Evolutionary conservation across 2,888 invertebrate species (phyloP), one percentile per base, ranked within the genome.

Genomic region (Phengaris arion): DNA sequence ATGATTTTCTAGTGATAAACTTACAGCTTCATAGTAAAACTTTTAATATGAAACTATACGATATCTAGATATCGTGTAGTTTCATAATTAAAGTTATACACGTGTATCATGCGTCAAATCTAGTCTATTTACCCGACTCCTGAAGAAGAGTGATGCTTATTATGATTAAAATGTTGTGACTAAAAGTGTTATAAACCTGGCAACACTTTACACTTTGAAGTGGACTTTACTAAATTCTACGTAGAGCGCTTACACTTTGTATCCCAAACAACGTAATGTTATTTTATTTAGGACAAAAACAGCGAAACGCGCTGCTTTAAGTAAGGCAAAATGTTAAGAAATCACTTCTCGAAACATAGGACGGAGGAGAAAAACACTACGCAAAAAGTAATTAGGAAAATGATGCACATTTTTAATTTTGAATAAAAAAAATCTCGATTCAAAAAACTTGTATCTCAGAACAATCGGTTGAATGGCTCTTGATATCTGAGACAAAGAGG

Each of bases 381-480:
- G 64, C 12, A 75, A 74, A 46, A 75, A 76, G 55, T 69, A 74
- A 70, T 73, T 68, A 75, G 48, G 51, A 74, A 69, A 74, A 75
- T 74, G 77, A 78, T 75, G 68, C 74, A 68, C 54, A 68, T 77
- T 79, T 77, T 76, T 57, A 78, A 77, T 76, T 78, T 77, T 78
- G 74, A 78, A 75, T 76, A 35, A 77, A 77, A 78, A 77, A 78
- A 74, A 75, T 77, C 22, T 59, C 77, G 78, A 77, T 76, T 78
- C 76, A 68, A 68, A 72, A 79, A 78, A 76, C 69, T 77, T 76
- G 77, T 78, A 79, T 79, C 78, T 78, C 76, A 68, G 77, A 79
- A 79, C 80, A 80, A 79, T 80, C 78, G 78, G 79, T 80, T 79
- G 78, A 80, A 79, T 79, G 77, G 79, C 77, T 78, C 80, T 77